Evolutionary conservation across 2,888 invertebrate species (phyloP).

Genomic region (Orthosia cruda): DNA sequence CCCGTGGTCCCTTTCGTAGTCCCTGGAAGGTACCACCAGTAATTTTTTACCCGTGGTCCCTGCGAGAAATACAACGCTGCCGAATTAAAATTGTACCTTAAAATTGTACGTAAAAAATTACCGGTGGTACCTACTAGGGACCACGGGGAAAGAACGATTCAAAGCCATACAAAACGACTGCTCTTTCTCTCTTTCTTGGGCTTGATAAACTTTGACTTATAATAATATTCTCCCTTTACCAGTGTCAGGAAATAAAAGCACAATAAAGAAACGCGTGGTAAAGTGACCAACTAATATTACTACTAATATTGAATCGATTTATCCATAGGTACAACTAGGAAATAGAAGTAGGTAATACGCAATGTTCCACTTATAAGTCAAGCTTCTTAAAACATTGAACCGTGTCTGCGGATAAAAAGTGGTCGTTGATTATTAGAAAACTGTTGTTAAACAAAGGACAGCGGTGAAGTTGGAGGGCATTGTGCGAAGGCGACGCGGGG

Average conservation of each 20-base stretch:
- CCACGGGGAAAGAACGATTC: too few relatives aligned
- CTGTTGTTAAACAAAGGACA: conserved; percentile 74
- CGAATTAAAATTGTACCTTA: too few relatives aligned
- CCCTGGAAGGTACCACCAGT: too few relatives aligned
- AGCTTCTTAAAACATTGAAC: conserved; percentile 50
- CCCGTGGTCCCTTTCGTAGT: too few relatives aligned
- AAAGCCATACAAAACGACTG: conserved; percentile 17
- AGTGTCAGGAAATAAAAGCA: neutral
- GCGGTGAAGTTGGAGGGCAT: conserved; percentile 79
- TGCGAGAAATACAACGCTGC: too few relatives aligned
- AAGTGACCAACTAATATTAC: neutral
- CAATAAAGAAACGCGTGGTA: neutral
- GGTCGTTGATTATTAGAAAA: conserved; percentile 65
- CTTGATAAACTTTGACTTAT: conserved; percentile 2
- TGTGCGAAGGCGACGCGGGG: conserved; percentile 73
- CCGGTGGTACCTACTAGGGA: too few relatives aligned
- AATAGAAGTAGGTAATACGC: neutral
- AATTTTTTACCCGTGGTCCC: too few relatives aligned
- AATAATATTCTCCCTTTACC: neutral
- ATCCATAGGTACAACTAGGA: neutral
- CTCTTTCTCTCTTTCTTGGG: too few relatives aligned
- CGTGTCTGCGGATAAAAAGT: conserved; percentile 62
- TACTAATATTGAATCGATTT: conserved; percentile 2
- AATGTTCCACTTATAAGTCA: conserved; percentile 38
- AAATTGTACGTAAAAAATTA: too few relatives aligned